phyloP scores from a whole-genome alignment of 2,797 vertebrate genomes.

The Odontamblyopus lacepedii region DNA sequence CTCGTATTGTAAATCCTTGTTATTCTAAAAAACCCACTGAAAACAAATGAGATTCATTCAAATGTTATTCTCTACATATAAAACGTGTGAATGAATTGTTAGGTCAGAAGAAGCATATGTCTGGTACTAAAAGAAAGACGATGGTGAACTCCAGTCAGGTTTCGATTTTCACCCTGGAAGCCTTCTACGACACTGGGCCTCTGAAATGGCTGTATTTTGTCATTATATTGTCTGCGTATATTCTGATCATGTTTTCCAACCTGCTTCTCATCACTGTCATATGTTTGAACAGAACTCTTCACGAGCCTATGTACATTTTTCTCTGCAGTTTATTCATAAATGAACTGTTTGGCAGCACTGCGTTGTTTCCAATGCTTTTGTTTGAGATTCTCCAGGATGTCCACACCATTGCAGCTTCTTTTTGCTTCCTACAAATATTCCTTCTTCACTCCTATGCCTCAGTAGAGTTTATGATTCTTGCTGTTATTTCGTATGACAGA shows the following conservation, averaged over 20 bases:
- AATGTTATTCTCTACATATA: not conserved
- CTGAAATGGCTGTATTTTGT: constrained; percentile 19
- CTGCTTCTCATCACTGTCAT: too few species aligned
- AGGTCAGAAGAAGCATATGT: not conserved
- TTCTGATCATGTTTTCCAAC: not conserved
- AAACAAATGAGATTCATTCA: not conserved
- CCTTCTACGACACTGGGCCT: constrained; percentile 13
- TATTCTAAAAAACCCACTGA: not conserved
- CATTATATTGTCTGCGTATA: not conserved
- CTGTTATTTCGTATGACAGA: constrained; percentile 53
- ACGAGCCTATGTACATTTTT: too few species aligned
- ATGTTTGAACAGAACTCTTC: too few species aligned
- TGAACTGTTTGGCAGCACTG: too few species aligned
- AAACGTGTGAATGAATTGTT: not conserved
- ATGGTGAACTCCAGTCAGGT: constrained; percentile 24
- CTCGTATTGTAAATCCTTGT: not conserved
- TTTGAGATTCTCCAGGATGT: not conserved
- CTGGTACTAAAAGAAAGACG: not conserved
- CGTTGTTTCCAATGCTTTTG: not conserved
- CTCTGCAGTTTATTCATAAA: too few species aligned
- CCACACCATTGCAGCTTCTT: constrained; percentile 29
- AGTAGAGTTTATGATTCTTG: constrained; percentile 43
- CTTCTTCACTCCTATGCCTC: constrained; percentile 41
- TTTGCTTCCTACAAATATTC: constrained; percentile 51
- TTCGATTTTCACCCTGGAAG: constrained; percentile 28